Evolutionary conservation across 2,113 vertebrate genomes (phyloP).

Genomic region (Dipodomys ordii): DNA sequence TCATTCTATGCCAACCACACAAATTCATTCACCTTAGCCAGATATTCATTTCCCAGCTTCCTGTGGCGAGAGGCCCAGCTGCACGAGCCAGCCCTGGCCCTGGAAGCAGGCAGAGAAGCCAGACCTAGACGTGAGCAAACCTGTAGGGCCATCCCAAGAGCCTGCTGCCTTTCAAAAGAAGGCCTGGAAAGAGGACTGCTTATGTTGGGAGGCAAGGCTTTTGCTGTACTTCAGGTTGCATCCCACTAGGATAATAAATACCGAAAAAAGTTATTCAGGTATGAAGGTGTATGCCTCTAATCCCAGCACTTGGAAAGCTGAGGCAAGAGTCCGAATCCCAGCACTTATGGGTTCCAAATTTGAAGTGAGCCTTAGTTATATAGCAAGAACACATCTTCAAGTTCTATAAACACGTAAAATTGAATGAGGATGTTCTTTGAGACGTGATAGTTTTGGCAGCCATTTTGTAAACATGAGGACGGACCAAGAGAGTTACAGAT

Average conservation of each 20-base stretch:
- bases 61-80: neutral
- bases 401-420: neutral
- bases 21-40: neutral
- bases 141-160: neutral
- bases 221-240: slow-evolving; percentile 2
- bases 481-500: neutral
- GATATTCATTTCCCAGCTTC: neutral
- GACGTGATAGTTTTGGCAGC: neutral
- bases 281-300: neutral
- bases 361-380: too few species aligned
- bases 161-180: neutral
- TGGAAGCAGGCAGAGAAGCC: neutral
- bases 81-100: neutral
- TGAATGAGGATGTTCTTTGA: neutral
- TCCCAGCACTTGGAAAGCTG: too few species aligned
- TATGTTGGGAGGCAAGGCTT: neutral
- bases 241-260: neutral
- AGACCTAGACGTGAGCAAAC: neutral
- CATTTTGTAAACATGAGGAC: slow-evolving; percentile 1
- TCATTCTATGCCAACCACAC: neutral
- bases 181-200: too few species aligned
- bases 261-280: neutral
- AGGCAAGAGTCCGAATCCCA: too few species aligned
- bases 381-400: too few species aligned
- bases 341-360: too few species aligned